phyloP scores from a whole-genome alignment of 2,113 vertebrate species.

The Cervus canadensis region DNA sequence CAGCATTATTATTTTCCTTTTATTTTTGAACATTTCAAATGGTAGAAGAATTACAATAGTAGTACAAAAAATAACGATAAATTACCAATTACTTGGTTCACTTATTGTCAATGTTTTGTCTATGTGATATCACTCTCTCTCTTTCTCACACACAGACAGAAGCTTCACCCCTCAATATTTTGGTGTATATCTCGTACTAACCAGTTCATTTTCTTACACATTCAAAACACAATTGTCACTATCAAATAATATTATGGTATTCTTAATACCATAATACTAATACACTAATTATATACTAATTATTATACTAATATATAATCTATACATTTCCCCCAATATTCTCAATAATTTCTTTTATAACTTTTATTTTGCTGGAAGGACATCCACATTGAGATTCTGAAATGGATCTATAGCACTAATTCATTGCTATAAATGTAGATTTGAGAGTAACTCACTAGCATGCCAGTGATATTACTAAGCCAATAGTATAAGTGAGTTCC shows the following conservation, averaged over 20 bases:
- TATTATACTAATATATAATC: not conserved
- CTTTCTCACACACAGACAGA: not conserved
- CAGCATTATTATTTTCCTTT: not conserved
- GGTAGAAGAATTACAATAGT: not conserved
- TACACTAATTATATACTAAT: not conserved
- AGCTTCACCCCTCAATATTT: not conserved
- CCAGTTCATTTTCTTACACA: not conserved
- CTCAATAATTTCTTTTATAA: not conserved
- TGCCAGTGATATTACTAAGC: not conserved
- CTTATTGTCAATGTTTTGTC: not conserved
- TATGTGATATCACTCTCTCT: not conserved
- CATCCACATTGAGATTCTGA: not conserved
- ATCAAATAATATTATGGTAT: not conserved
- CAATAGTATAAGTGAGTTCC: not conserved
- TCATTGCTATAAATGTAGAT: not conserved
- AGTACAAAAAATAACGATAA: not conserved
- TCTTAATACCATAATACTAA: not conserved
- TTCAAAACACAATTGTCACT: not conserved
- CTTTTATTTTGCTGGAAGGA: not conserved
- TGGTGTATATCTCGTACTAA: not conserved
- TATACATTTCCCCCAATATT: not conserved
- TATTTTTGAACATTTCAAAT: slow-evolving; percentile 2
- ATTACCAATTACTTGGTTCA: not conserved
- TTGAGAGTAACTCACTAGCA: not conserved
- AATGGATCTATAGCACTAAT: not conserved